These are phyloP conservation scores for Narcine bancroftii DNA, from an alignment of 2,113 vertebrate genomes.

Conservation along the genomic window DNA sequence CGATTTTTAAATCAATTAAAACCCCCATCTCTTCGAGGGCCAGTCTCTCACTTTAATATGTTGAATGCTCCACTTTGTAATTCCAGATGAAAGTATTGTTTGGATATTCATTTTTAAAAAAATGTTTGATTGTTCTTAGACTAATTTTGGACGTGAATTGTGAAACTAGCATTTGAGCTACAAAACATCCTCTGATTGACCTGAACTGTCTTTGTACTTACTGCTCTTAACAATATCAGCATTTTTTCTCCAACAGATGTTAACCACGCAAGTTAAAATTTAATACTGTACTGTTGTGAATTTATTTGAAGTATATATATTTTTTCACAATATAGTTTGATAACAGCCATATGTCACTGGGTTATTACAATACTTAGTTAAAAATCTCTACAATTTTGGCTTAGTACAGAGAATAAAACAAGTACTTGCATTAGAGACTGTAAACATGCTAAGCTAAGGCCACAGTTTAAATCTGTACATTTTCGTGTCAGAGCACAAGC, in stretches of 20 bases:
- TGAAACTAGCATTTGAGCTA: not conserved
- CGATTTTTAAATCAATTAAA: not conserved
- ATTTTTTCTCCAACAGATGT: not conserved
- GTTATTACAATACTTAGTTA: slow-evolving; percentile 22
- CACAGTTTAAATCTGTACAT: slow-evolving; percentile 35
- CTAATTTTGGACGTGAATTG: slow-evolving; percentile 19
- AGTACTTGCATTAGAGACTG: slow-evolving; percentile 2
- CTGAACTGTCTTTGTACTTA: not conserved
- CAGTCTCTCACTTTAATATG: not conserved
- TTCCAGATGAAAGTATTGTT: not conserved
- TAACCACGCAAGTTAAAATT: not conserved
- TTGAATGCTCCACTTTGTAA: not conserved
- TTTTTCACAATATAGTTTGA: slow-evolving; percentile 21
- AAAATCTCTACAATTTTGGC: slow-evolving; percentile 31
- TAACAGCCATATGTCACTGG: slow-evolving; percentile 3
- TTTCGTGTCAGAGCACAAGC: slow-evolving; percentile 25
- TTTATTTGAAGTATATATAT: slow-evolving; percentile 23
- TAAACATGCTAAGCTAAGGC: slow-evolving; percentile 38
- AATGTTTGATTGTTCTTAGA: not conserved
- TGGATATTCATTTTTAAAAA: not conserved
- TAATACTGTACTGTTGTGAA: slow-evolving; percentile 7
- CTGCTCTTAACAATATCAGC: not conserved
- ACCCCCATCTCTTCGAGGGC: not conserved
- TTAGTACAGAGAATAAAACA: slow-evolving; percentile 19
- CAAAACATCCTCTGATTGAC: not conserved